Evolutionary conservation across 1,140 invertebrate genomes (phyloP), one percentile per base, ranked within the genome.

Genomic region (Lepidurus arcticus): DNA sequence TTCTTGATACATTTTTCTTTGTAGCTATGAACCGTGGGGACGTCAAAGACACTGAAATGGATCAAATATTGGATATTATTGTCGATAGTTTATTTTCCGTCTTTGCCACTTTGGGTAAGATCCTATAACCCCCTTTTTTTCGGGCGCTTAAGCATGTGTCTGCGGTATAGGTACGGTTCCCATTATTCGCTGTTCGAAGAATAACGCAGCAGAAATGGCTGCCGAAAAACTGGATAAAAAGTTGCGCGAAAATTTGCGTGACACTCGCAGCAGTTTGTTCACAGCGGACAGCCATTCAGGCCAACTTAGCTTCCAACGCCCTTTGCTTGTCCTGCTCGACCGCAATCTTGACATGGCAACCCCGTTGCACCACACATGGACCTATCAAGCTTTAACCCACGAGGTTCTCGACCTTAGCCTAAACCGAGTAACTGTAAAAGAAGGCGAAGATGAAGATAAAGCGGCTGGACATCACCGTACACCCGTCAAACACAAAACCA

Each of bases 331-430:
- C 76, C 87, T 99, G 79, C 87, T 99, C 73, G 98, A 99, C 85
- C 88, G 98, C 79, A 97, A 94, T 86, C 89, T 98, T 78, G 98
- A 99, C 86, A 92, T 99, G 89, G 95, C 97, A 1, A 99, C 97
- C 21, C 96, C 96, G 47, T 86, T 99, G 79, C 96, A 99, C 90
- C 98, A 99, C 85, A 98, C 98, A 5, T 99, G 98, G 98, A 99
- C 97, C 1, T 99, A 99, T 85, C 96, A 98, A 86, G 97, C 98
- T 11, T 84, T 99, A 76, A 92, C 94, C 44, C 97, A 99, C 85
- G 97, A 99, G 88, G 92, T 98, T 1, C 84, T 98, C 16, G 93
- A 98, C 83, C 87, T 98, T 77, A 90, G 93, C 26, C 86, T 98
- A 74, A 99, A 99, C 85, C 86, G 94, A 80, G 89, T 97, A 1